Evolutionary conservation across 2,113 vertebrate species (phyloP).

Genomic region (Poicephalus meyeri): DNA sequence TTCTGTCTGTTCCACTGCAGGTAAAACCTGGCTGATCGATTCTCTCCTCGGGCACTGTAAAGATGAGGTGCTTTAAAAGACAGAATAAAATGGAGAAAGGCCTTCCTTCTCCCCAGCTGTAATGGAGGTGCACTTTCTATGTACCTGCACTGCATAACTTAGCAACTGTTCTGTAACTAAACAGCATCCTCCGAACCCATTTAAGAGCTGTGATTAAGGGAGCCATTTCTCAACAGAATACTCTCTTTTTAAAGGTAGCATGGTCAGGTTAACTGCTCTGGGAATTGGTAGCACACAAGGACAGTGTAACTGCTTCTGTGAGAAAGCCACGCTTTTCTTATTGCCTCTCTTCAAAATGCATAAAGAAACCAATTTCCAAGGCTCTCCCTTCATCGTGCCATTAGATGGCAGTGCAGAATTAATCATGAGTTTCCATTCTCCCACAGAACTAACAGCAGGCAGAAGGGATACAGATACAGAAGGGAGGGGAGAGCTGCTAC

Average conservation of each 20-base stretch:
- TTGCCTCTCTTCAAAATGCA: neutral
- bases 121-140: neutral
- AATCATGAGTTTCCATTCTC: neutral
- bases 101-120: neutral
- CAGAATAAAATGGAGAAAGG: neutral
- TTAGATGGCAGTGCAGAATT: slow-evolving; percentile 61
- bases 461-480: neutral
- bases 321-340: neutral
- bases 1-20: neutral
- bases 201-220: neutral
- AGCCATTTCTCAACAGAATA: neutral
- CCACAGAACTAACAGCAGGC: neutral
- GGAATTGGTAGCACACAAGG: neutral
- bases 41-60: neutral
- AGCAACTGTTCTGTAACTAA: neutral
- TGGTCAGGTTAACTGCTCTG: neutral
- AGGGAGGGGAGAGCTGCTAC: neutral
- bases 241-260: neutral
- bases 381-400: neutral
- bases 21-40: neutral
- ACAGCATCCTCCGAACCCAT: neutral
- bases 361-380: neutral
- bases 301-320: neutral
- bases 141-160: neutral
- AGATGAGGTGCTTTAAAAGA: neutral